These are phyloP conservation scores for Diglossa cyanea DNA, from an alignment of 2,797 vertebrate species.

Conservation along the genomic window DNA sequence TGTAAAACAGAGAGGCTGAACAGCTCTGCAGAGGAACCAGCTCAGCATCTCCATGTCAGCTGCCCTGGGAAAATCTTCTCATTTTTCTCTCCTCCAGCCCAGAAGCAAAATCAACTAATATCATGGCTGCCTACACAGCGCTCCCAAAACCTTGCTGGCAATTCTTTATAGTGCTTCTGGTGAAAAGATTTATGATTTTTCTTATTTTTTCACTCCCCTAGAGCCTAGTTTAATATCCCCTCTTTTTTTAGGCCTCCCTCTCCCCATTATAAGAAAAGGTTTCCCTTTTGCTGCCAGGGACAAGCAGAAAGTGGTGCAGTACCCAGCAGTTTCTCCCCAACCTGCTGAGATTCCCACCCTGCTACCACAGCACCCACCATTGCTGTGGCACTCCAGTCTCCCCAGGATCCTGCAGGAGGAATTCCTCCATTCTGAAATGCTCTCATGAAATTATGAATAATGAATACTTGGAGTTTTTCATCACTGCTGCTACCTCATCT, in stretches of 20 bases:
- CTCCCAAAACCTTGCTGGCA: neutral
- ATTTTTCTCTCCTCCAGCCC: neutral
- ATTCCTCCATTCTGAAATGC: neutral
- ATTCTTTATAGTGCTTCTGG: neutral
- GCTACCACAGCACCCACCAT: rapidly evolving
- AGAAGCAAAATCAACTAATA: neutral
- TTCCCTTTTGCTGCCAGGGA: neutral
- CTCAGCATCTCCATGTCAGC: neutral
- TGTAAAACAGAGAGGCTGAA: neutral
- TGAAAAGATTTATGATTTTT: neutral
- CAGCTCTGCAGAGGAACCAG: neutral
- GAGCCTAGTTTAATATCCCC: neutral
- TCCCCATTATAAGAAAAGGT: neutral
- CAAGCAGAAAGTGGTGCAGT: neutral
- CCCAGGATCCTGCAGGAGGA: neutral
- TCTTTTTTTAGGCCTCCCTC: neutral
- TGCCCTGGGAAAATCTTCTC: neutral
- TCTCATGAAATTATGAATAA: neutral
- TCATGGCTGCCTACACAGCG: neutral
- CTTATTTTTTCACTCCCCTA: rapidly evolving
- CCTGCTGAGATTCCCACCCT: rapidly evolving
- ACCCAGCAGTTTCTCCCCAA: neutral
- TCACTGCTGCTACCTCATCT: neutral
- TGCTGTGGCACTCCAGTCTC: neutral
- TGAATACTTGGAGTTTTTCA: neutral